Evolutionary conservation across 2,797 vertebrate genomes (phyloP).

Genomic region (Mormyrus proboscirostris): DNA sequence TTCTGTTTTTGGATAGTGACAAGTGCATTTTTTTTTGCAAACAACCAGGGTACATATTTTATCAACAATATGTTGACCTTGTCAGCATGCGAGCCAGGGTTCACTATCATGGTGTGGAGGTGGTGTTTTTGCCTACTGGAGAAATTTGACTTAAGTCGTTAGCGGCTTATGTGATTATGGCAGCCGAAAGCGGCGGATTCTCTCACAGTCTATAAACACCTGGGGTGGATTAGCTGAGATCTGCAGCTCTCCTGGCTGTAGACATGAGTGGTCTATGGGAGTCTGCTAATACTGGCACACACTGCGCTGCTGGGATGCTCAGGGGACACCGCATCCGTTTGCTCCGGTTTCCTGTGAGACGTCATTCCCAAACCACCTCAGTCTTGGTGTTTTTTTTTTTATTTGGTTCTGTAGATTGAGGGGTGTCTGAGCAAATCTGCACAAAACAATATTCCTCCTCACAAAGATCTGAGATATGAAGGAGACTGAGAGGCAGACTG

Average conservation of each 20-base stretch:
- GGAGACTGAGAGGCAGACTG: slow-evolving; percentile 44
- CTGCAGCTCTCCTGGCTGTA: slow-evolving; percentile 27
- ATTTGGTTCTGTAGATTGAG: background rate
- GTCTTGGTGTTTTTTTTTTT: background rate
- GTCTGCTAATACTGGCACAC: background rate
- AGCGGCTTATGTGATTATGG: slow-evolving; percentile 23
- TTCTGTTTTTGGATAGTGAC: background rate
- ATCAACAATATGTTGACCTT: background rate
- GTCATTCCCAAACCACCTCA: background rate
- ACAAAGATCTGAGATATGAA: slow-evolving; percentile 1
- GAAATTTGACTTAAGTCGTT: slow-evolving; percentile 23
- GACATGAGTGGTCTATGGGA: slow-evolving; percentile 14
- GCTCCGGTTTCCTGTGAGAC: background rate
- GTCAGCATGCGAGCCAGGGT: background rate
- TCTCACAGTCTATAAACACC: slow-evolving; percentile 41
- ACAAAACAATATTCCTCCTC: slow-evolving; percentile 34
- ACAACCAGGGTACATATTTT: background rate
- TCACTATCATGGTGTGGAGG: background rate
- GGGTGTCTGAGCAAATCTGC: slow-evolving; percentile 33
- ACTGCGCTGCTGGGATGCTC: background rate
- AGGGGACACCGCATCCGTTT: background rate
- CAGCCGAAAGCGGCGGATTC: background rate
- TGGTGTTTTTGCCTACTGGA: slow-evolving; percentile 7
- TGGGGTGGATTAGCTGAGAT: slow-evolving; percentile 43
- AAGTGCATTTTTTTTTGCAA: background rate